Conservation (phyloP, 2,113 vertebrate species). For the Siniperca chuatsi region DNA sequence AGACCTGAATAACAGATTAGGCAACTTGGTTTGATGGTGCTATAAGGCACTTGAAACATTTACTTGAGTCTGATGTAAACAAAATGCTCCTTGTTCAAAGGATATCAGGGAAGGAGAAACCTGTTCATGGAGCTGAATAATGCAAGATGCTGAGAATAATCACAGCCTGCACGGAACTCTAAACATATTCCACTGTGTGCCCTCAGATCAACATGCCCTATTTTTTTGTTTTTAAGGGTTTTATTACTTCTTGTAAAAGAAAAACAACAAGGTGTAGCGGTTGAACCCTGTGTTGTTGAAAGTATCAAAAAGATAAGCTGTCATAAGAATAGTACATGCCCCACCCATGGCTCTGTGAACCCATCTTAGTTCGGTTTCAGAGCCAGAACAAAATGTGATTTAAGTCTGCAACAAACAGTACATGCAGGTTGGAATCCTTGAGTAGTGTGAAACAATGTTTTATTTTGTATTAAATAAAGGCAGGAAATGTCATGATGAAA, state of each 20-base stretch:
- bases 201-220: constrained; percentile 22
- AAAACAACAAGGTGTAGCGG: constrained; percentile 29
- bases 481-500: background rate
- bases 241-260: constrained; percentile 21
- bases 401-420: background rate
- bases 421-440: background rate
- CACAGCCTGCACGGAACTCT: constrained; percentile 19
- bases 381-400: background rate
- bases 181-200: constrained; percentile 26
- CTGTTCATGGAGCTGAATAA: constrained; percentile 50
- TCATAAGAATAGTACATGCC: constrained; percentile 10
- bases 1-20: constrained; percentile 54
- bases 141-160: constrained; percentile 42
- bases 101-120: constrained; percentile 29
- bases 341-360: constrained; percentile 3
- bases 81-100: constrained; percentile 58
- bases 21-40: constrained; percentile 34
- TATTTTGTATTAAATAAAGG: background rate
- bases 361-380: background rate
- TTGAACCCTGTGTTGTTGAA: constrained; percentile 14
- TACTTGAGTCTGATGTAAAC: constrained; percentile 51
- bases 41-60: constrained; percentile 54
- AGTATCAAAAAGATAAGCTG: constrained; percentile 5
- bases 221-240: constrained; percentile 35
- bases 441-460: constrained; percentile 1